Conservation (phyloP, 1,140 invertebrate genomes). For the Trinorchestia longiramus region DNA sequence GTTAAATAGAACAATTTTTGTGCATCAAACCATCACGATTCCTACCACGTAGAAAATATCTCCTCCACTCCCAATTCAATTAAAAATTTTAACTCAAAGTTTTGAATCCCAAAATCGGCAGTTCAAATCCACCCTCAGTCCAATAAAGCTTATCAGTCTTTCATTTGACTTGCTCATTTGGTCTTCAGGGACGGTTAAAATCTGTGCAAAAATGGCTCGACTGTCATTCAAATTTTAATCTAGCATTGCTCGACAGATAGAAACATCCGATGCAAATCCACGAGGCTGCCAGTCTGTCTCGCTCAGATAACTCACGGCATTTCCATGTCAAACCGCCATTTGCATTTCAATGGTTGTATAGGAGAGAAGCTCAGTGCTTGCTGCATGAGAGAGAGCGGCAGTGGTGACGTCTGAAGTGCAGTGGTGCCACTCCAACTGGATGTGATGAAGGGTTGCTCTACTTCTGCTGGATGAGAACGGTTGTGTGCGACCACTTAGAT, state of each 20-base stretch:
- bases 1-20: background rate
- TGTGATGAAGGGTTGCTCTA: background rate
- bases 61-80: background rate
- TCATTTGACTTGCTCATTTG: constrained; percentile 44
- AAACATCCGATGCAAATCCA: constrained; percentile 47
- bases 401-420: background rate
- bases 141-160: constrained; percentile 45
- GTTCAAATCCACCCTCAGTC: constrained; percentile 28
- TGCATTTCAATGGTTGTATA: constrained; percentile 49
- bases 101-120: background rate
- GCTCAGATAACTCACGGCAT: constrained; percentile 36
- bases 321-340: constrained; percentile 52
- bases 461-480: background rate
- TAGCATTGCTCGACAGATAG: constrained; percentile 52
- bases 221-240: constrained; percentile 55
- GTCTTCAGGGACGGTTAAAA: constrained; percentile 23
- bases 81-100: background rate
- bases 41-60: background rate
- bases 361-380: background rate
- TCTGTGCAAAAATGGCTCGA: constrained; percentile 40
- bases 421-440: background rate
- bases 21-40: background rate
- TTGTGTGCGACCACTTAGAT: background rate
- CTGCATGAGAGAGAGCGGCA: background rate
- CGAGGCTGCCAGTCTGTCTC: constrained; percentile 32